These are phyloP conservation scores for Ectropis grisescens DNA, from an alignment of 1,140 invertebrate species.

Conservation along the genomic window DNA sequence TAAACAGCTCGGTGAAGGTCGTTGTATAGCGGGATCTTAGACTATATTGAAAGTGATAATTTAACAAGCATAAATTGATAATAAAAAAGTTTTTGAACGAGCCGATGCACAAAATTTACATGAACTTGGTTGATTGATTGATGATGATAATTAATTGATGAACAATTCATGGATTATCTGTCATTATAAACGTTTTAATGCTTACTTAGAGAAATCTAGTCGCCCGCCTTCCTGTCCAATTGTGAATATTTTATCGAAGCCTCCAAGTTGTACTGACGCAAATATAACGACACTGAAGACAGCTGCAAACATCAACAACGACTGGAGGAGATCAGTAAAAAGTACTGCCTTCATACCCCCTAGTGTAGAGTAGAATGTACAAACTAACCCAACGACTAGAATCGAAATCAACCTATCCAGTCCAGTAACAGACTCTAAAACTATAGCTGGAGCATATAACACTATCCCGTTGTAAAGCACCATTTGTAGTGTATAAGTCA, in stretches of 20 bases:
- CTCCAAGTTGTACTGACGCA: slow-evolving; percentile 81
- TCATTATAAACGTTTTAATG: too few species aligned
- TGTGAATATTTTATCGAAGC: slow-evolving; percentile 77
- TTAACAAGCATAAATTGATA: too few species aligned
- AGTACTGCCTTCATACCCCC: slow-evolving; percentile 96
- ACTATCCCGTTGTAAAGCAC: slow-evolving; percentile 94
- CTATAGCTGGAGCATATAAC: slow-evolving; percentile 91
- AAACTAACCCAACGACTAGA: slow-evolving; percentile 87
- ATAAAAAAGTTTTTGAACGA: too few species aligned
- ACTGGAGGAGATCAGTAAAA: slow-evolving; percentile 93
- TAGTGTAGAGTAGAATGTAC: slow-evolving; percentile 93
- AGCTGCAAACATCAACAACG: slow-evolving; percentile 82
- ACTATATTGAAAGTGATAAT: too few species aligned
- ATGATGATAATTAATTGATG: too few species aligned
- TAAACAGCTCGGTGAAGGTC: too few species aligned
- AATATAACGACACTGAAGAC: slow-evolving; percentile 83
- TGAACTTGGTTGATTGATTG: too few species aligned
- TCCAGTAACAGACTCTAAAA: slow-evolving; percentile 89
- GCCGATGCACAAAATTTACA: too few species aligned
- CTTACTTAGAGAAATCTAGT: slow-evolving; percentile 85
- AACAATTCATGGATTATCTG: too few species aligned
- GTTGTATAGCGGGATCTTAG: too few species aligned
- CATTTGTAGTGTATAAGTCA: slow-evolving; percentile 86
- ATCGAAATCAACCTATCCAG: slow-evolving; percentile 82
- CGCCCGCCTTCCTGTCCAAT: slow-evolving; percentile 75